Conservation (phyloP, 2,113 vertebrate species). For the Notechis scutatus region DNA sequence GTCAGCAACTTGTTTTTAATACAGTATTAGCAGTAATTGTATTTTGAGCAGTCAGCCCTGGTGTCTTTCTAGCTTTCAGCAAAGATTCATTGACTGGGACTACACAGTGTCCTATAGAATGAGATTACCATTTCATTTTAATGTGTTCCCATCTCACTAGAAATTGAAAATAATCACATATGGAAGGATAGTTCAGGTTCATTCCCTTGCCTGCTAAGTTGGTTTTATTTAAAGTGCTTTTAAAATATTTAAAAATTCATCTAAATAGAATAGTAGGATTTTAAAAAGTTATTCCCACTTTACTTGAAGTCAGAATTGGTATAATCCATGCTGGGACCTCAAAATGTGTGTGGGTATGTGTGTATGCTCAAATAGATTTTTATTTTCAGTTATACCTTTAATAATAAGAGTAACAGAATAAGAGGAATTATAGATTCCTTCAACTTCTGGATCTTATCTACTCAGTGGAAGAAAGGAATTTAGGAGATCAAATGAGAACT, state of each 20-base stretch:
- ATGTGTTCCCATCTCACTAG: not conserved
- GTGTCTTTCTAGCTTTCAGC: not conserved
- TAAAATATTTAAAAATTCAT: not conserved
- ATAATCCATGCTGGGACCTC: not conserved
- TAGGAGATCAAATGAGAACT: not conserved
- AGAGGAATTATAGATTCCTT: not conserved
- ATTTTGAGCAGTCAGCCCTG: not conserved
- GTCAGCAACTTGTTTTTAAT: not conserved
- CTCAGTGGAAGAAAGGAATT: not conserved
- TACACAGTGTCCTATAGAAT: not conserved
- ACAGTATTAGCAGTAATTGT: not conserved
- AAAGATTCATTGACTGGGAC: not conserved
- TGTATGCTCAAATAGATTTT: not conserved
- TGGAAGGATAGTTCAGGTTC: not conserved
- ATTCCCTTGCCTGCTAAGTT: not conserved
- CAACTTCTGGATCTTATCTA: not conserved
- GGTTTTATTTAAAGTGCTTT: not conserved
- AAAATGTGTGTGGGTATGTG: not conserved
- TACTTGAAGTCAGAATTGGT: not conserved
- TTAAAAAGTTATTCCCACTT: not conserved
- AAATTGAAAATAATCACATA: not conserved
- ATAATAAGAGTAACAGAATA: not conserved
- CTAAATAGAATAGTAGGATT: not conserved
- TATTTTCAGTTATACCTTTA: not conserved
- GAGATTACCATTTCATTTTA: not conserved